Percentiles rank a stretch among this genome's conserved stretches.
phyloP scores from a whole-genome alignment of 2,113 vertebrate genomes.

The Chaetodon trifascialis region DNA sequence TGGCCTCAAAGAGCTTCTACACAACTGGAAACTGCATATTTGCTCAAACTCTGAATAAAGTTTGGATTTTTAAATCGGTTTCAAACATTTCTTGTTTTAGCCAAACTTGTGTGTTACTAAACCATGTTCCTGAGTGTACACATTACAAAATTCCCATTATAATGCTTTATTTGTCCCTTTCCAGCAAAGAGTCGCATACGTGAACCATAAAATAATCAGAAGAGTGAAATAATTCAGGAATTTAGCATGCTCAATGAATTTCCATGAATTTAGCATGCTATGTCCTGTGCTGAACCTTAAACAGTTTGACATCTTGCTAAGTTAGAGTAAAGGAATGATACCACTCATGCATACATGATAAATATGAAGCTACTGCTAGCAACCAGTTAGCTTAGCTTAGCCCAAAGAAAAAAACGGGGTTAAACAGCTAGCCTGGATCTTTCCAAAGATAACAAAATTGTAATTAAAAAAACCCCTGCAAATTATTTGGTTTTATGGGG shows the following conservation, averaged over 20 bases:
- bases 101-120: background rate
- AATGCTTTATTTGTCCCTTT: conserved; percentile 11
- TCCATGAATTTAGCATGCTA: background rate
- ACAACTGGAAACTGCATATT: conserved; percentile 24
- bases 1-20: conserved; percentile 29
- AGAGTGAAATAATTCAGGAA: background rate
- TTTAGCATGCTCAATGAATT: background rate
- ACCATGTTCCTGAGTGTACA: background rate
- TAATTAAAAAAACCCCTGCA: no score
- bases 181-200: background rate
- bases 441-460: background rate
- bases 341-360: background rate
- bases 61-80: conserved; percentile 17
- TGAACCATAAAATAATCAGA: background rate
- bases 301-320: background rate
- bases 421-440: background rate
- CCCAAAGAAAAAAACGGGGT: background rate
- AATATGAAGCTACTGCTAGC: background rate
- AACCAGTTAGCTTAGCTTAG: background rate
- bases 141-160: background rate
- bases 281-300: background rate
- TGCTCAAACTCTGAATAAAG: conserved; percentile 55
- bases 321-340: background rate
- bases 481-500: no score
- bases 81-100: background rate